These are phyloP conservation scores for Euzophera pinguis DNA, from an alignment of 2,888 invertebrate species.

Conservation along the genomic window DNA sequence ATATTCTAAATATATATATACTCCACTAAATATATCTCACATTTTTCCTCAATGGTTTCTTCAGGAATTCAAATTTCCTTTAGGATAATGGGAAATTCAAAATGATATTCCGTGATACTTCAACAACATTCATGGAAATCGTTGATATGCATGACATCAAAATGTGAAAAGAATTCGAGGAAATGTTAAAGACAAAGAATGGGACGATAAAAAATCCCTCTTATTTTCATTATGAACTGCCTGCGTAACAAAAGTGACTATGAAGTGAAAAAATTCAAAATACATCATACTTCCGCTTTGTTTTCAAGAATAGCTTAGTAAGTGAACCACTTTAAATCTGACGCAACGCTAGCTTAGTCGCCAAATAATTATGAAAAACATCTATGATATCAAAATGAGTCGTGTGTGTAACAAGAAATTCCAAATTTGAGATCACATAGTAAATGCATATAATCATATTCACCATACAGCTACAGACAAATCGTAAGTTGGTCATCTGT, in stretches of 20 bases:
- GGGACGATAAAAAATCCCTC: conserved; percentile 14
- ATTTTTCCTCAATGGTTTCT: no score
- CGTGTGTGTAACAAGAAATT: not conserved
- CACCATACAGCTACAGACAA: no score
- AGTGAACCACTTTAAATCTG: conserved; percentile 32
- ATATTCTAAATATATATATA: no score
- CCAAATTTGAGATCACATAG: no score
- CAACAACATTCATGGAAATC: conserved; percentile 3
- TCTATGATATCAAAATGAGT: conserved; percentile 32
- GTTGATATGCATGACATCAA: conserved; percentile 1
- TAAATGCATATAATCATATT: no score
- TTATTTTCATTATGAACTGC: not conserved
- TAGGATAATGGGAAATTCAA: no score
- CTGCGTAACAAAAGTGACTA: no score
- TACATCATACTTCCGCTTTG: conserved; percentile 38
- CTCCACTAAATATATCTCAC: no score
- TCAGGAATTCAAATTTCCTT: no score
- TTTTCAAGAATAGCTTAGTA: conserved; percentile 38
- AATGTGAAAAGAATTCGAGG: conserved; percentile 1
- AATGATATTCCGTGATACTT: no score
- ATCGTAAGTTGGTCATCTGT: not conserved
- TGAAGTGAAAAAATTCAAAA: conserved; percentile 33
- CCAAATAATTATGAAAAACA: conserved; percentile 49
- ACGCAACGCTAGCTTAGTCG: no score
- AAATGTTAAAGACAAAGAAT: conserved; percentile 13